Evolutionary conservation across 30 jellyfish, hydroid and myxozoan genomes (phyloP).

Genomic region (Chrysaora quinquecirrha): DNA sequence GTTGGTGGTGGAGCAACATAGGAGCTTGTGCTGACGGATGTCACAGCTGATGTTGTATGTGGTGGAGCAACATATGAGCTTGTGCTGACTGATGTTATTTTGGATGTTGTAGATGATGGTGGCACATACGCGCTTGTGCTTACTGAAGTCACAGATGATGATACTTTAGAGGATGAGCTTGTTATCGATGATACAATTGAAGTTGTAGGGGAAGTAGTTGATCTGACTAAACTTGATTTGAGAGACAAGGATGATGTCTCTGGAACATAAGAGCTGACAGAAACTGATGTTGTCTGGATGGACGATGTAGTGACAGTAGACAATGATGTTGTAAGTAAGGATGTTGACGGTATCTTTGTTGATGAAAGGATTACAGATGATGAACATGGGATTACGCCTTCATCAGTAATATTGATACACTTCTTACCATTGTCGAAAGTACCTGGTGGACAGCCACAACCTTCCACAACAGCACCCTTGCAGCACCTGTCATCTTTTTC

Average conservation of each 20-base stretch:
- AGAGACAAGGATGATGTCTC: neutral
- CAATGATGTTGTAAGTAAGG: neutral
- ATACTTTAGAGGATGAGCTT: neutral
- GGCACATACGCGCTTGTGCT: neutral
- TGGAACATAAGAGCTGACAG: too few species aligned
- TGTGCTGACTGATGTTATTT: slow-evolving; percentile 11
- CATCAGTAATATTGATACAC: slow-evolving; percentile 42
- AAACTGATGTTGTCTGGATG: neutral
- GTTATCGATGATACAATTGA: too few species aligned
- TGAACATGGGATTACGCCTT: slow-evolving; percentile 46
- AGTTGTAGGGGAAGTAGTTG: neutral
- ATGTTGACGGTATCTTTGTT: neutral
- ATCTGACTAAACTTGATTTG: neutral
- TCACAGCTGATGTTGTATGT: slow-evolving; percentile 14
- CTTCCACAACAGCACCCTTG: slow-evolving; percentile 93
- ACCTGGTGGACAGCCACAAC: slow-evolving; percentile 97
- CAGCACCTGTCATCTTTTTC: slow-evolving; percentile 79
- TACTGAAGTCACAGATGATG: neutral
- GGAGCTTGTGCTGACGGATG: slow-evolving; percentile 4
- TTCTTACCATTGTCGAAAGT: slow-evolving; percentile 87
- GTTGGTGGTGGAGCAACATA: slow-evolving; percentile 14
- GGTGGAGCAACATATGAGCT: slow-evolving; percentile 6
- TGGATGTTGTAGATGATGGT: neutral
- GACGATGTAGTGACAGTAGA: neutral
- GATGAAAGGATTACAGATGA: neutral